Evolutionary conservation across 2,113 vertebrate species (phyloP), one percentile per base, ranked within the genome.

Genomic region (Fulmarus glacialis): DNA sequence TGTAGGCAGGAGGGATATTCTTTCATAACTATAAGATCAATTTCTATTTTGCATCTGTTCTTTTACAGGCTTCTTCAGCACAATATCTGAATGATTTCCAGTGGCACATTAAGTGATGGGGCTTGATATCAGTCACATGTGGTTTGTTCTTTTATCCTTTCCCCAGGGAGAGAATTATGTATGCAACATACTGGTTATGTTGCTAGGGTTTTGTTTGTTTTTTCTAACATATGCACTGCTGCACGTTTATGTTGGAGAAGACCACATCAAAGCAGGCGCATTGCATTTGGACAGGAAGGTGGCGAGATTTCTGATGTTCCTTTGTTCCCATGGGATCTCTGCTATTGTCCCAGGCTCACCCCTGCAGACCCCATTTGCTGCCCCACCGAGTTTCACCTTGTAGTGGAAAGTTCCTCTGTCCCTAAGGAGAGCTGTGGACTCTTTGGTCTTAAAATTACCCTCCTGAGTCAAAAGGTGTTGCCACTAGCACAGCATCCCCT

Each of bases 121-220:
- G 67, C 32, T 94, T 96, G 93, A 71, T 89, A 97, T 82, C 94
- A 91, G 91, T 95, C 95, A 86, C 62, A 88, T 93, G 91, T 50
- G n/a, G 71, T 94, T 96, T 90, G 91, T 94, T 96, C 94, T 89
- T 96, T 97, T 91, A 95, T 96, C 78, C 87, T 96, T 74, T 97
- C 94, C 82, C 78, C 71, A 85, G 91, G 91, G 96, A 96, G 16
- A 96, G 74, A 91, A 93, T 96, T 94, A 88, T 74, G 42, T 96
- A 93, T 94, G 74, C 82, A 85, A 80, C 13, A 2, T 74, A 88
- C 63, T 93, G 93, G 89, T 87, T 86, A 36, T 73, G 68, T 83
- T 94, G 95, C 84, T 85, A 88, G 55, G 58, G 71, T 55, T 85
- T 88, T 70, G 71, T 80, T 86, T 56, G 59, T 1, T 12, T 60